phyloP scores from a whole-genome alignment of 2,888 invertebrate genomes.

The Encarsia formosa region DNA sequence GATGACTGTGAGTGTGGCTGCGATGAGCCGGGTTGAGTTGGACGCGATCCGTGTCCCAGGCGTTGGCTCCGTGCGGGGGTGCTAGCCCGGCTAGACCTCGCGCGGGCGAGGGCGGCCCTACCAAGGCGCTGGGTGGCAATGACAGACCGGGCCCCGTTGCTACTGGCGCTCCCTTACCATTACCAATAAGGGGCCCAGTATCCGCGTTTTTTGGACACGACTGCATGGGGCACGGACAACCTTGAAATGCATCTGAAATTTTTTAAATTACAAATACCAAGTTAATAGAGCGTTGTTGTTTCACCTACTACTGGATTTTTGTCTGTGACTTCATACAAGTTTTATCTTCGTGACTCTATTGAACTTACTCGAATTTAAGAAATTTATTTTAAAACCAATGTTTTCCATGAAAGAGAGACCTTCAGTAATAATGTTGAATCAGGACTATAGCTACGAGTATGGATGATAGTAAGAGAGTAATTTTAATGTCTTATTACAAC shows the following conservation, averaged over 20 bases:
- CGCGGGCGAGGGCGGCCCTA: conserved; percentile 56
- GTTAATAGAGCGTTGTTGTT: too few relatives aligned
- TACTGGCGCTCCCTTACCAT: conserved; percentile 68
- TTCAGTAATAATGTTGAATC: too few relatives aligned
- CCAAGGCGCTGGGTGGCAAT: conserved; percentile 53
- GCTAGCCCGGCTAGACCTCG: conserved; percentile 53
- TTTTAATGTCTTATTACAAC: too few relatives aligned
- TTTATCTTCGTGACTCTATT: too few relatives aligned
- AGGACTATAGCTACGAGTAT: too few relatives aligned
- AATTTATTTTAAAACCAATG: too few relatives aligned
- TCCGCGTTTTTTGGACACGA: conserved; percentile 97
- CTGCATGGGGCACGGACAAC: conserved; percentile 87
- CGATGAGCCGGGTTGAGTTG: conserved; percentile 46
- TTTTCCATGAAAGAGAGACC: too few relatives aligned
- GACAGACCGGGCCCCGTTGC: conserved; percentile 52
- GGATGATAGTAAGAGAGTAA: too few relatives aligned
- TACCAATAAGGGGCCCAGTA: conserved; percentile 98
- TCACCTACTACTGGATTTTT: too few relatives aligned
- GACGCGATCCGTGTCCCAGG: conserved; percentile 56
- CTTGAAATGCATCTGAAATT: conserved; percentile 62
- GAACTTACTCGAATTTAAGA: too few relatives aligned
- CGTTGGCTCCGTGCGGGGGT: conserved; percentile 51
- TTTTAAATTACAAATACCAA: too few relatives aligned
- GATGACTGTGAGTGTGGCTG: conserved; percentile 42
- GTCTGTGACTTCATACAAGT: too few relatives aligned